Evolutionary conservation across 2,888 invertebrate genomes (phyloP), one percentile per base, ranked within the genome.

Genomic region (Orthosia incerta): DNA sequence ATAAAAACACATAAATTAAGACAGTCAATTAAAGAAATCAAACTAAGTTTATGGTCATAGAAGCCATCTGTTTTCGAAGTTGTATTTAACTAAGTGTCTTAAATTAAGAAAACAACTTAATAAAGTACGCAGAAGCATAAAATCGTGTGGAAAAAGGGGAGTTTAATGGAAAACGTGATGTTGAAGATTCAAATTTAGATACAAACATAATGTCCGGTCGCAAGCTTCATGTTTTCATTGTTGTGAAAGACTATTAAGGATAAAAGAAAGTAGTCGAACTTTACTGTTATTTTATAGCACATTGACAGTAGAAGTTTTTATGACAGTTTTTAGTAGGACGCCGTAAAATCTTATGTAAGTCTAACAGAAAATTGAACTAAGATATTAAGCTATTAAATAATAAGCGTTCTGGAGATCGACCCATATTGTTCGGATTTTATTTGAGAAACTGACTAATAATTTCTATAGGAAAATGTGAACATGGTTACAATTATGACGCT

Each of bases 261-360:
- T 89, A 88, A 89, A 91, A 88, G 90, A 89, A 89, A 89, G 87
- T 85, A 87, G 88, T 89, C 89, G 83, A 91, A 90, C 80, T 92
- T 92, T 90, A 91, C 86, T 88, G 88, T 88, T 87, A 88, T 91
- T 93, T 93, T 93, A 92, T 91, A 86, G 91, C 90, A 85, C 87
- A 91, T 89, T 90, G 91, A 91, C 90, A 90, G 89, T 87, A 84
- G 85, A 90, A 93, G 89, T 91, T 93, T 92, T 92, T 92, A 91
- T 88, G 87, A 80, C 88, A 89, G 87, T 91, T 92, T 91, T 92
- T 91, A 90, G 89, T 91, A 87, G 86, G 79, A 84, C 56, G 88
- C 84, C 82, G 86, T 92, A 91, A 91, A 91, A 88, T 87, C 86
- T 87, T 88, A 87, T 88, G 89, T 89, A 82, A 89, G 87, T 87